These are phyloP conservation scores for Petaurus breviceps DNA, from an alignment of 2,113 vertebrate genomes.

Conservation along the genomic window DNA sequence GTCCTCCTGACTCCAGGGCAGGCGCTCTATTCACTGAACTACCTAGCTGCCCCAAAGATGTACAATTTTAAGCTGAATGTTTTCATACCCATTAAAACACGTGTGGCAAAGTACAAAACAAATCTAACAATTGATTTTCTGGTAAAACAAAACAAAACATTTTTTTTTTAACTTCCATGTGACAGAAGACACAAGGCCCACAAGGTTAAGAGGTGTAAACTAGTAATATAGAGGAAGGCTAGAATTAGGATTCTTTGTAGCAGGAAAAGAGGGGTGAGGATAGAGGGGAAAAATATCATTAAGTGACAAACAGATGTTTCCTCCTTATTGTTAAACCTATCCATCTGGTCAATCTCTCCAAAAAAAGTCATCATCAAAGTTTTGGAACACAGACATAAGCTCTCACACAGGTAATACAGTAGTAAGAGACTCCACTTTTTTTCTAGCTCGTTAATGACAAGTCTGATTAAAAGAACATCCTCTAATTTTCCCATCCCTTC, in stretches of 20 bases:
- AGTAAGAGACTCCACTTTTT: background rate
- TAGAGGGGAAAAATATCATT: background rate
- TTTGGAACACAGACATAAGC: slow-evolving; percentile 1
- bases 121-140: slow-evolving; percentile 39
- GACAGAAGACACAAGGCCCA: slow-evolving; percentile 20
- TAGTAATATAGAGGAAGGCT: slow-evolving; percentile 26
- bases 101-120: slow-evolving; percentile 15
- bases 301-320: slow-evolving; percentile 43
- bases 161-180: slow-evolving; percentile 17
- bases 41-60: no score
- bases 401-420: slow-evolving; percentile 28
- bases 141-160: background rate
- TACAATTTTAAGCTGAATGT: slow-evolving; percentile 32
- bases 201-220: slow-evolving; percentile 32
- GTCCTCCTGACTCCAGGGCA: no score
- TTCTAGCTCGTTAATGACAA: slow-evolving; percentile 7
- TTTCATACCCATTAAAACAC: slow-evolving; percentile 21
- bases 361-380: slow-evolving; percentile 11
- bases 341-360: slow-evolving; percentile 5
- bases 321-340: slow-evolving; percentile 17
- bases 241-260: background rate
- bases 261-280: slow-evolving; percentile 11
- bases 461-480: slow-evolving; percentile 7
- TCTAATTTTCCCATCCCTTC: background rate
- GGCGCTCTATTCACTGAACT: no score